phyloP scores from a whole-genome alignment of 2,797 vertebrate genomes.

The Sebastes alutus region DNA sequence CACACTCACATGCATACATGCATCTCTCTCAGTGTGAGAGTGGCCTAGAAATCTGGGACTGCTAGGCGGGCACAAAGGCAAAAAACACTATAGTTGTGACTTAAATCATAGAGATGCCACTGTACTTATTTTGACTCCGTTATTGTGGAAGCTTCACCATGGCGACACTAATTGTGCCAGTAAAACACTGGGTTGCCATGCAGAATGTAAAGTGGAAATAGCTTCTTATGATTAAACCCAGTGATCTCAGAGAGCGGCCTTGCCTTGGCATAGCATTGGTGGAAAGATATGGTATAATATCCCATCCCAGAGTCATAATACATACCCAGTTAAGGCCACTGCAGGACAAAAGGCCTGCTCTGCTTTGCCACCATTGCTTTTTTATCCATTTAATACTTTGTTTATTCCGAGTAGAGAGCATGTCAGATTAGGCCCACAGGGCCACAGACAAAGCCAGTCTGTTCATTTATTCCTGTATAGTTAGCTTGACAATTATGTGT shows the following conservation, averaged over 20 bases:
- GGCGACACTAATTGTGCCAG: slow-evolving; percentile 61
- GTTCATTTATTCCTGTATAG: slow-evolving; percentile 37
- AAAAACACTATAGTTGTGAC: slow-evolving; percentile 40
- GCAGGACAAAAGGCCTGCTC: slow-evolving; percentile 19
- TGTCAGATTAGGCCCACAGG: slow-evolving; percentile 19
- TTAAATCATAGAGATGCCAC: slow-evolving; percentile 29
- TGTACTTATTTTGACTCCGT: slow-evolving; percentile 59
- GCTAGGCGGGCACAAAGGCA: slow-evolving; percentile 7
- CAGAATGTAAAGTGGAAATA: slow-evolving; percentile 70
- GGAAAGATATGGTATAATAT: slow-evolving; percentile 66
- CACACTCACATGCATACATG: background rate
- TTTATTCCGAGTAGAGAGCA: slow-evolving; percentile 40
- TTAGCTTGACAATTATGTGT: slow-evolving; percentile 53
- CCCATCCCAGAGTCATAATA: slow-evolving; percentile 50
- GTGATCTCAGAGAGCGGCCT: slow-evolving; percentile 55
- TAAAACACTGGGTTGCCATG: slow-evolving; percentile 65
- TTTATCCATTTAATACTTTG: slow-evolving; percentile 43
- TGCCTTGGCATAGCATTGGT: slow-evolving; percentile 42
- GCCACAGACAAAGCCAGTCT: slow-evolving; percentile 26
- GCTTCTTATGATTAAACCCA: slow-evolving; percentile 63
- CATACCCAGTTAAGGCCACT: slow-evolving; percentile 17
- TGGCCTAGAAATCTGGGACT: slow-evolving; percentile 26
- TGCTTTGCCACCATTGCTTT: slow-evolving; percentile 15
- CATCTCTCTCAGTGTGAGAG: slow-evolving; percentile 13
- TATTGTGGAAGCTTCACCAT: slow-evolving; percentile 61